Evolutionary conservation across 2,888 invertebrate species (phyloP).

Genomic region (Zaprionus bogoriensis): DNA sequence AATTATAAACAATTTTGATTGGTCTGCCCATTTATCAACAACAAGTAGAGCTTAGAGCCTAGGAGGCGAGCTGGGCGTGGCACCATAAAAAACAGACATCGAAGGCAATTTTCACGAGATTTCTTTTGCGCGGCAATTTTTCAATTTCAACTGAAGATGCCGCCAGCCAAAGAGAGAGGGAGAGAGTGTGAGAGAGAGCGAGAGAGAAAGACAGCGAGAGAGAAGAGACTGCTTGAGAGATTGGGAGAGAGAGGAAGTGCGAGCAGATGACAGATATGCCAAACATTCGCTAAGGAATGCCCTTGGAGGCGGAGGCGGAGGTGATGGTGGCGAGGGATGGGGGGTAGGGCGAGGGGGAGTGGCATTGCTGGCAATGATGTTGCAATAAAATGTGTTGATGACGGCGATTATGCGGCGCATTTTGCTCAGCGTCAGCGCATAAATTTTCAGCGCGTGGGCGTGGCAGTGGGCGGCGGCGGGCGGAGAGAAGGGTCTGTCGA

Average conservation of each 20-base stretch:
- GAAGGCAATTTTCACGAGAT: conserved; percentile 42
- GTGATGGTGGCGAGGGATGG: neutral
- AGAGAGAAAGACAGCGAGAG: neutral
- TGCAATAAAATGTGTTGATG: conserved; percentile 71
- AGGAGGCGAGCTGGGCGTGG: neutral
- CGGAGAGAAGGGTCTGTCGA: too few relatives aligned
- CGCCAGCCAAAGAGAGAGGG: too few relatives aligned
- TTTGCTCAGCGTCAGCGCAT: conserved; percentile 48
- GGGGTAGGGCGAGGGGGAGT: neutral
- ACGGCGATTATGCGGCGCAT: conserved; percentile 69
- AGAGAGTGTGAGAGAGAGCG: too few relatives aligned
- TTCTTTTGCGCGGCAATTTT: too few relatives aligned
- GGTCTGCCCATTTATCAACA: conserved; percentile 57
- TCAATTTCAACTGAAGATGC: too few relatives aligned
- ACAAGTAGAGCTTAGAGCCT: conserved; percentile 34
- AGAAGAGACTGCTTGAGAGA: neutral
- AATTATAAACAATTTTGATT: conserved; percentile 76
- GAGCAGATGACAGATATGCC: conserved; percentile 1
- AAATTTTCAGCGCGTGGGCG: conserved; percentile 50
- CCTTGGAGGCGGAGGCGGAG: neutral
- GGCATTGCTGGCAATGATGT: conserved; percentile 60
- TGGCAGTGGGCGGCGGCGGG: too few relatives aligned
- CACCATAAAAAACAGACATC: conserved; percentile 71
- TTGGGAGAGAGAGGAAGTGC: neutral
- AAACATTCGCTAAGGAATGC: too few relatives aligned